Base-by-base conservation (phyloP, 2,113 vertebrate species). In the Dicaeum eximium region DNA sequence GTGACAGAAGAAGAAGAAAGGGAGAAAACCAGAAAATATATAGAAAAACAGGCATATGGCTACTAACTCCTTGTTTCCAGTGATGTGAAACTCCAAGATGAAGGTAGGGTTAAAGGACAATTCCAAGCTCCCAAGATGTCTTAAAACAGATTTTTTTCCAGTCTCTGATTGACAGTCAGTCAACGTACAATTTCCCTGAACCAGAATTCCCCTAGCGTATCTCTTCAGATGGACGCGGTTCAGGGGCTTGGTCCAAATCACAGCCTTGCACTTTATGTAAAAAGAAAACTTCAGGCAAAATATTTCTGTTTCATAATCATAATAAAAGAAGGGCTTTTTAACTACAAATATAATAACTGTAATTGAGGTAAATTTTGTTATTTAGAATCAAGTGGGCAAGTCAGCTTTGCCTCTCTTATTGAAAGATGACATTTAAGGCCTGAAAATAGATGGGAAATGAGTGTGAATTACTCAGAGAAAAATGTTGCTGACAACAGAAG, bases 331-430 rank as follows among this genome's bases (percentile, higher is more conserved):
- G 10, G 7, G 1, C 30, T 83, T 93, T 87, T 30, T 35, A 89
- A 62, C 75, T 82, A 62, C 74, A 77, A 91, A 91, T 73, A 64
- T 82, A 96, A 95, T 91, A 95, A 90, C 87, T 7, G 22, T 91
- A 92, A 92, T 97, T 93, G 60, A 80, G 62, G 58, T 86, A 70
- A 93, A 62, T 97, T 92, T 86, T 93, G 70, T 94, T 95, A 82
- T 88, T 94, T 78, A 62, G 50, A 61, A 77, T 70, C 47, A 88
- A 95, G 74, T 3, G 2, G 54, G 54, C 87, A 90, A 74, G 85
- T 80, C 58, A 80, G 47, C 48, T 88, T 86, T 93, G 50, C 84
- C 60, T 83, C 88, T 92, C 54, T 61, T 86, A 37, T 53, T 67
- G 84, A 96, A 93, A 93, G 56, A 37, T 92, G 91, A 80, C 54